Evolutionary conservation across 2,888 invertebrate genomes (phyloP), one percentile per base, ranked within the genome.

Genomic region (Eubasilissa splendida): DNA sequence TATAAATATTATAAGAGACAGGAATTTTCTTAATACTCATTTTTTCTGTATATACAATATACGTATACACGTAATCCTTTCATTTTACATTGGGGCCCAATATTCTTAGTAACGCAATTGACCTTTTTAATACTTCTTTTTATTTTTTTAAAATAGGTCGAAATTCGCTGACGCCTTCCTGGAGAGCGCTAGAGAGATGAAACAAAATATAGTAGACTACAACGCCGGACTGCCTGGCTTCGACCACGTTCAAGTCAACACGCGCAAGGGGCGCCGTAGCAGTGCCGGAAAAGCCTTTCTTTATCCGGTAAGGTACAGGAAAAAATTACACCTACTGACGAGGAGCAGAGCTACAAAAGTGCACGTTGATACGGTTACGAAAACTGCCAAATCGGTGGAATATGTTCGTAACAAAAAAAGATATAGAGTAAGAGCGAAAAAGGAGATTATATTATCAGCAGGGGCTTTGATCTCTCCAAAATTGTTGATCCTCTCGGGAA

Each of bases 381-480:
- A 93, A 85, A 88, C 88, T n/a, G 95, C 95, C 0, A 91, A 91
- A 81, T 96, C 95, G 0, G 93, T 96, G 0, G 90, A 94, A 84
- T 94, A 93, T 82, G 87, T 91, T 0, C 91, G 92, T 75, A 90
- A 92, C 14, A 89, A 89, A 22, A 84, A 87, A 11, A 86, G 86
- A 42, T 88, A 88, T 81, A 88, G 87, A 10, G 92, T 93, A 0
- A 88, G 87, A 70, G 95, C 94, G 0, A 91, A 91, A 3, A 95
- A 94, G 86, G 97, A 97, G 88, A 94, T 98, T 0, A 95, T 98
- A 78, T 85, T 98, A 22, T 94, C 95, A 12, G 96, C 96, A 1
- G 98, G 98, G 0, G 92, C 97, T 1, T 94, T 98, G 84, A 96
- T 96, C 85, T 95, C 96, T 0, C 97, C 98, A 0, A 97, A 98